Base-by-base conservation (phyloP, 2,888 invertebrate genomes). In the Hemaris fuciformis region DNA sequence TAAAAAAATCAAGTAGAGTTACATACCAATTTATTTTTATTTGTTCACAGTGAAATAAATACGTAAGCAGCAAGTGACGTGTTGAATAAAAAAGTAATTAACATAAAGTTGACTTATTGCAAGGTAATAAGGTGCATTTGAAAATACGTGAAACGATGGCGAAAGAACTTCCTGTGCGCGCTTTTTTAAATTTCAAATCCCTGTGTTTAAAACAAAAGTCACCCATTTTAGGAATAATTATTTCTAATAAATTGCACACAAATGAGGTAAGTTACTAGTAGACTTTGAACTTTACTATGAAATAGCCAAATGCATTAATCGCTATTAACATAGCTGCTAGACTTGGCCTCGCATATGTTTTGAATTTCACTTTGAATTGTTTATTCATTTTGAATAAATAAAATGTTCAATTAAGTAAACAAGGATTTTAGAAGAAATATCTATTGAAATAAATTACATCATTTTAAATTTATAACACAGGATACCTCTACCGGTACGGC, bases 241-340 rank as follows among this genome's bases (percentile, higher is more conserved):
- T 72, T 23, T 38, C 58, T 25, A 79, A 70, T 59, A 73, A 74
- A 66, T 62, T 84, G 34, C 83, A 77, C 62, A 79, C 79, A 59
- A 72, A 73, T 65, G 66, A 79, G 77, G 85, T 85, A 72, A 79
- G 79, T 64, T 58, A 7, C 8, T 57, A 56, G 15, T 38, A 38
- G 38, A 38, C 38, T 59, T 25, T 60, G 48, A 18, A 46, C 15
- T 45, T 20, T 20, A 38, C n/a, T n/a, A n/a, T n/a, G n/a, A n/a
- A n/a, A n/a, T n/a, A n/a, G n/a, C n/a, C n/a, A n/a, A n/a, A n/a
- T n/a, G n/a, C n/a, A n/a, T n/a, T n/a, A n/a, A n/a, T n/a, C n/a
- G n/a, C n/a, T n/a, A n/a, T n/a, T n/a, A n/a, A n/a, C n/a, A n/a
- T n/a, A n/a, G n/a, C n/a, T n/a, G n/a, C n/a, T n/a, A n/a, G n/a